Conservation (phyloP, 2,888 invertebrate species). For the Pomacea canaliculata region DNA sequence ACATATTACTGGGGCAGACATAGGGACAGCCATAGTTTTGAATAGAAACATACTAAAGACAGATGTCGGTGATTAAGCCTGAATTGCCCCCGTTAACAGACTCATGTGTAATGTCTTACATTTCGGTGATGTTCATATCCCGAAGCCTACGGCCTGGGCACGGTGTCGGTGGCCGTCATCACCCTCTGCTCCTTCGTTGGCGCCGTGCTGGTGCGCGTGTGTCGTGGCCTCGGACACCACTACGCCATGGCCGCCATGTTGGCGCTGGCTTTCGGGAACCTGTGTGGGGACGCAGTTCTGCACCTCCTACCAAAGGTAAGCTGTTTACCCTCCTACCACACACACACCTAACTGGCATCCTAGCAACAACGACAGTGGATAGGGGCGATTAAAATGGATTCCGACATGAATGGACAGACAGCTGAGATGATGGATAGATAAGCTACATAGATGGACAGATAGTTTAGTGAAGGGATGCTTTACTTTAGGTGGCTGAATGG, state of each 20-base stretch:
- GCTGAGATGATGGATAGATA: too few species aligned
- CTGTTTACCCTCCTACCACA: background rate
- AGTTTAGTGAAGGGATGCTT: too few species aligned
- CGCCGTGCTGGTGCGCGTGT: slow-evolving; percentile 50
- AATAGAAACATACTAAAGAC: too few species aligned
- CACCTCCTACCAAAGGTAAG: slow-evolving; percentile 71
- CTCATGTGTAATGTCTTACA: background rate
- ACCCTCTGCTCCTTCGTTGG: slow-evolving; percentile 68
- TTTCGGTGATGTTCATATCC: background rate
- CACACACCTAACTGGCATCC: too few species aligned
- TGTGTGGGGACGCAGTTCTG: slow-evolving; percentile 70
- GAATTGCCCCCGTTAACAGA: background rate
- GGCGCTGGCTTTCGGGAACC: slow-evolving; percentile 71
- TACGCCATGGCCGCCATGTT: slow-evolving; percentile 69
- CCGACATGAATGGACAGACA: too few species aligned
- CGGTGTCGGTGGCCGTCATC: slow-evolving; percentile 68
- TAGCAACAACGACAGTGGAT: too few species aligned
- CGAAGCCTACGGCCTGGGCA: slow-evolving; percentile 68
- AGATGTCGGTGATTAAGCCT: too few species aligned
- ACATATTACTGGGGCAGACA: too few species aligned
- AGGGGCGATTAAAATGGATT: too few species aligned
- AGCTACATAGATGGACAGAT: too few species aligned
- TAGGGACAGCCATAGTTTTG: too few species aligned
- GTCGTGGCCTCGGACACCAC: slow-evolving; percentile 53
- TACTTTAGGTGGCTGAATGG: too few species aligned